Conservation (phyloP, 35 echinoderm and acorn worm species). For the Apostichopus japonicus region DNA sequence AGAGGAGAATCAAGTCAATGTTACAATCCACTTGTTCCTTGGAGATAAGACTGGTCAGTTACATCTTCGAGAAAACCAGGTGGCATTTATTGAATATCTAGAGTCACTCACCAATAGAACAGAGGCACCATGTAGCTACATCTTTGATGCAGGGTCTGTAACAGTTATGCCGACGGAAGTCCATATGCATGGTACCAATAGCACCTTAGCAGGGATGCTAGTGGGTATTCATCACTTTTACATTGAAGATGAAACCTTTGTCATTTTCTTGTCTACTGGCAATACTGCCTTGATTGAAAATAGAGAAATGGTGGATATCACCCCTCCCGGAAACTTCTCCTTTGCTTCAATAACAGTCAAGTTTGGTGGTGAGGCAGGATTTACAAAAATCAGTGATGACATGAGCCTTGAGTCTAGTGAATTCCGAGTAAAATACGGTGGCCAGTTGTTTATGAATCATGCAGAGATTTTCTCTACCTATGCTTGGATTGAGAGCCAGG, state of each 20-base stretch:
- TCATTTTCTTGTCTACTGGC: slow-evolving; percentile 74
- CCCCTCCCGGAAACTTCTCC: slow-evolving; percentile 84
- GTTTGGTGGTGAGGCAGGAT: slow-evolving; percentile 74
- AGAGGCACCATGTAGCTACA: slow-evolving; percentile 84
- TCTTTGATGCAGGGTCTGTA: slow-evolving; percentile 67
- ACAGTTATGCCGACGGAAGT: slow-evolving; percentile 82
- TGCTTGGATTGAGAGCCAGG: slow-evolving; percentile 90
- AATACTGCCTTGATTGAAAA: slow-evolving; percentile 77
- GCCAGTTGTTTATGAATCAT: slow-evolving; percentile 82
- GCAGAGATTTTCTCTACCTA: slow-evolving; percentile 79
- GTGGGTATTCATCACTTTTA: slow-evolving; percentile 90
- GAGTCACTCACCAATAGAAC: slow-evolving; percentile 85
- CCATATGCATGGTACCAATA: slow-evolving; percentile 93
- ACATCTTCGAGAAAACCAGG: slow-evolving; percentile 79
- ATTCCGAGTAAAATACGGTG: slow-evolving; percentile 80
- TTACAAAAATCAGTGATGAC: slow-evolving; percentile 56
- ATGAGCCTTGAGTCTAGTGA: slow-evolving; percentile 86
- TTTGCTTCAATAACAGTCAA: slow-evolving; percentile 94
- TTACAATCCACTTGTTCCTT: slow-evolving; percentile 80
- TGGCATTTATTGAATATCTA: slow-evolving; percentile 76
- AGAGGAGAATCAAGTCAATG: slow-evolving; percentile 79
- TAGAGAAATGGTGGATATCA: slow-evolving; percentile 66
- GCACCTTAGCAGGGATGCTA: slow-evolving; percentile 74
- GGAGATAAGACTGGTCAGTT: slow-evolving; percentile 86
- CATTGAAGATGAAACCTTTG: slow-evolving; percentile 78